phyloP scores from a whole-genome alignment of 2,113 vertebrate genomes.

The Phyllostomus hastatus region DNA sequence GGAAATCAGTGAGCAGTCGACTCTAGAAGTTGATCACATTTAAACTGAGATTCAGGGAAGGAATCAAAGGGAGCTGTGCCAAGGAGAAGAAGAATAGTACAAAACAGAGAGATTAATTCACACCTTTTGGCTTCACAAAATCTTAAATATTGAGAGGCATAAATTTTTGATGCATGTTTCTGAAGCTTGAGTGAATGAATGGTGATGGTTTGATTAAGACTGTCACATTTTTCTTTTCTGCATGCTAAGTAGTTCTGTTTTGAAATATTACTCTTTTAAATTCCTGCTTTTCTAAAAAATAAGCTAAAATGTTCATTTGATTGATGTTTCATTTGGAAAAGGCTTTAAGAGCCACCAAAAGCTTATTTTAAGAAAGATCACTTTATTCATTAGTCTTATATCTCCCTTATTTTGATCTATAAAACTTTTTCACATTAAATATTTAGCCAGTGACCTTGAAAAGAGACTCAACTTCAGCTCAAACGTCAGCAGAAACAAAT shows the following conservation, averaged over 20 bases:
- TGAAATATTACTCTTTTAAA: not conserved
- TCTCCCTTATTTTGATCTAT: not conserved
- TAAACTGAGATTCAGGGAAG: not conserved
- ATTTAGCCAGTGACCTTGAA: conserved; percentile 31
- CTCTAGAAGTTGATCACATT: not conserved
- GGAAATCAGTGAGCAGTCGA: not conserved
- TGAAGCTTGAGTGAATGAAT: not conserved
- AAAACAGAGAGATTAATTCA: not conserved
- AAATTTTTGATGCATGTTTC: not conserved
- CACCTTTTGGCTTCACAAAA: not conserved
- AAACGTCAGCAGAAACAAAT: conserved; percentile 42
- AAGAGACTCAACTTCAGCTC: not conserved
- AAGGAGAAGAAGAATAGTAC: not conserved
- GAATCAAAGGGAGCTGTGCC: too few relatives aligned
- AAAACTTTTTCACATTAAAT: not conserved
- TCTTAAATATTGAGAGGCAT: not conserved
- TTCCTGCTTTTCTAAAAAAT: not conserved
- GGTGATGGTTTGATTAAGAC: not conserved
- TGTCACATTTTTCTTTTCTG: not conserved
- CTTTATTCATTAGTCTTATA: not conserved
- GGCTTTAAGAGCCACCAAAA: rapidly evolving
- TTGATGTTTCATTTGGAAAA: not conserved
- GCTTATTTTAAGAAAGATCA: not conserved
- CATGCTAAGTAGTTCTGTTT: not conserved
- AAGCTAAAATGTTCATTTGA: not conserved